Conservation (phyloP, 1,140 invertebrate genomes). For the Acarapis woodi region DNA sequence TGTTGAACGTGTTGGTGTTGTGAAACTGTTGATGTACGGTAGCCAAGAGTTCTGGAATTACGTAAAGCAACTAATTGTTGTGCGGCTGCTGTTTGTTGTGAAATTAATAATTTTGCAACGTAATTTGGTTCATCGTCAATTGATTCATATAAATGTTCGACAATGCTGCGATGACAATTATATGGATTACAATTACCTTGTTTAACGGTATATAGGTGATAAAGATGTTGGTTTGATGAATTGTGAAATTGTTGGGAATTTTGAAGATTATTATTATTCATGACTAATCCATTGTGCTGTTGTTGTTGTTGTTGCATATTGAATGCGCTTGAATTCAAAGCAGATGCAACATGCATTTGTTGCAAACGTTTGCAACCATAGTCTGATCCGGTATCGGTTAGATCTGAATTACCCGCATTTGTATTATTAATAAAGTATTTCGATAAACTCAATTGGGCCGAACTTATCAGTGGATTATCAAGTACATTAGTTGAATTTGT, state of each 20-base stretch:
- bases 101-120: no score
- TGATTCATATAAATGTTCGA: no score
- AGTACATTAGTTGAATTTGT: background rate
- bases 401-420: background rate
- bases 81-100: no score
- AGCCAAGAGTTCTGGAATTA: no score
- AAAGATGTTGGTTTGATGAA: background rate
- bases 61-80: no score
- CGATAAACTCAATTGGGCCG: background rate
- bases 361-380: background rate
- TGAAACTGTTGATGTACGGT: no score
- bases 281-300: background rate
- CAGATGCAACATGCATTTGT: background rate
- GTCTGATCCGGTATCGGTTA: background rate
- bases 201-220: background rate
- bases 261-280: no score
- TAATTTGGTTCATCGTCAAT: no score
- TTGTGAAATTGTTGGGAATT: no score
- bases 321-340: background rate
- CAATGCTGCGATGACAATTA: constrained; percentile 1
- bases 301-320: background rate
- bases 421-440: background rate
- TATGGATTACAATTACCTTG: constrained; percentile 1
- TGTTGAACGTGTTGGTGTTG: no score
- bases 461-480: background rate